Evolutionary conservation across 2,113 vertebrate species (phyloP).

Genomic region (Struthio camelus): DNA sequence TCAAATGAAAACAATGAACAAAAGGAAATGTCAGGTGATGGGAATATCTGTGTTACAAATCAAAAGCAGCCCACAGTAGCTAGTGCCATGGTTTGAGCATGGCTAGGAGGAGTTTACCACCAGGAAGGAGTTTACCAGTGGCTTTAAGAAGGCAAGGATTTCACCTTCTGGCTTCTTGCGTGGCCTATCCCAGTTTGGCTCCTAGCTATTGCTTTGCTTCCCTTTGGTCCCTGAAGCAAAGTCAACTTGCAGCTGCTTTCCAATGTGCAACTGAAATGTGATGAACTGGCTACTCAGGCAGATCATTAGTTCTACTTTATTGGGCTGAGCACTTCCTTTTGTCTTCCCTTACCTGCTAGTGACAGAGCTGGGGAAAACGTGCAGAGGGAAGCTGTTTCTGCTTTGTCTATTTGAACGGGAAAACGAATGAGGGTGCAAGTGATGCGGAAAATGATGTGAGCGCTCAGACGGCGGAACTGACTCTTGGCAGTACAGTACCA

Average conservation of each 20-base stretch:
- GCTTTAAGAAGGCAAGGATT: not conserved
- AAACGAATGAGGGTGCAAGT: not conserved
- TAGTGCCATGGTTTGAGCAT: not conserved
- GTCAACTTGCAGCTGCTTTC: not conserved
- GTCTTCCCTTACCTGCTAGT: not conserved
- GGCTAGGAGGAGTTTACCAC: no score
- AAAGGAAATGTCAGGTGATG: rapidly evolving
- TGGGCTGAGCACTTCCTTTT: not conserved
- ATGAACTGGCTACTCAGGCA: not conserved
- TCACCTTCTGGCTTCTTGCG: rapidly evolving
- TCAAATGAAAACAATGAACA: not conserved
- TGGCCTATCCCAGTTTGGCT: not conserved
- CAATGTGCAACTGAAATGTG: not conserved
- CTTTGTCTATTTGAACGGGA: not conserved
- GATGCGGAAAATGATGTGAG: not conserved
- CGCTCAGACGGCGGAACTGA: not conserved
- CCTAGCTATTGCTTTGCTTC: not conserved
- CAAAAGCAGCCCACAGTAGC: not conserved
- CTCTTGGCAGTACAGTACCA: not conserved
- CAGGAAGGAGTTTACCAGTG: not conserved
- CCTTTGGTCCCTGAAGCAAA: not conserved
- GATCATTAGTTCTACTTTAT: not conserved
- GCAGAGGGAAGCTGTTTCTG: not conserved
- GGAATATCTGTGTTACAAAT: not conserved
- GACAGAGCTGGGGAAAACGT: not conserved